Evolutionary conservation across 2,888 invertebrate species (phyloP), one percentile per base, ranked within the genome.

Genomic region (Cerceris rybyensis): DNA sequence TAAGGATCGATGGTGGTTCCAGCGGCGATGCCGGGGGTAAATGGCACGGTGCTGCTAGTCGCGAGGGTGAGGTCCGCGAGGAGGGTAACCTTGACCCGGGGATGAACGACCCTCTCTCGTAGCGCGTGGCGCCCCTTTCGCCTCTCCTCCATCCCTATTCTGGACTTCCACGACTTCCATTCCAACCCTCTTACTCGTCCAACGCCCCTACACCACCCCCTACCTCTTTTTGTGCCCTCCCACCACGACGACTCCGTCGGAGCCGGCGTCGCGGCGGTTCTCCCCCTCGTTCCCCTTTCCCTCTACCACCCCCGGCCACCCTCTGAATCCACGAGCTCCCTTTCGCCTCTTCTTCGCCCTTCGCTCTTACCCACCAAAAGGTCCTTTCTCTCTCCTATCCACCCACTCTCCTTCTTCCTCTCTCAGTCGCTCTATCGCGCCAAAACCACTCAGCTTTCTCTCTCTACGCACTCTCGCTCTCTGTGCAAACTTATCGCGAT

Each of bases 41-140:
- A 88, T 81, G 81, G 81, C 82, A 82, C 82, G 79, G 80, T 71
- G 78, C 71, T 75, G 80, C 68, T 50, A 64, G 70, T 60, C 59
- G 78, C 70, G 81, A 79, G 85, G 85, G 77, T 85, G 85, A 85
- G 78, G 75, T 72, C 78, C 79, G 83, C 81, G 81, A 85, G 84
- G 87, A 87, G 88, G 88, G 87, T 90, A 92, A 92, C 92, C 92
- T 92, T 92, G 92, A 92, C 92, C 92, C 91, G 89, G 88, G 91
- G 90, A 91, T 90, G 91, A 92, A 91, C 91, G 91, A 91, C 91
- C 92, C 91, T 88, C 87, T 78, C 81, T 78, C 82, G 80, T 71
- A 79, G 89, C 89, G 85, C 89, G 88, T 88, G 88, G 87, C 88
- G 79, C 85, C 87, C 83, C 82, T 85, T 75, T 81, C 75, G 79